Evolutionary conservation across 2,888 invertebrate genomes (phyloP).

Genomic region (Therioaphis trifolii): DNA sequence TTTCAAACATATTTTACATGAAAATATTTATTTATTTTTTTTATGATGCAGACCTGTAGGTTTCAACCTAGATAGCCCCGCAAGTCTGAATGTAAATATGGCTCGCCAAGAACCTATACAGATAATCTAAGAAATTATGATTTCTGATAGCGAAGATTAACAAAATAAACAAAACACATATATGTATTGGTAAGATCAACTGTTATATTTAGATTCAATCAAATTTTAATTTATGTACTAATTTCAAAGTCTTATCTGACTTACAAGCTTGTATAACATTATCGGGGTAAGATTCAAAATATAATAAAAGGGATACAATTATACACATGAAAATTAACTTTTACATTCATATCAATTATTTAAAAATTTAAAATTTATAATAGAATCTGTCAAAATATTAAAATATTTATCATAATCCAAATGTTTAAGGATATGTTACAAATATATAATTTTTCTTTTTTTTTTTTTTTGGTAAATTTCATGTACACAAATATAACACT

Average conservation of each 20-base stretch:
- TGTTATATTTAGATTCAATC: too few relatives aligned
- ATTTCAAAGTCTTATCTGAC: neutral
- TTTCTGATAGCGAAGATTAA: too few relatives aligned
- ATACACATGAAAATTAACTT: conserved; percentile 34
- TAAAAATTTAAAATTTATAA: neutral
- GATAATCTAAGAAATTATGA: too few relatives aligned
- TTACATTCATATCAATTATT: neutral
- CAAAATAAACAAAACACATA: too few relatives aligned
- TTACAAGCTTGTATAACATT: neutral
- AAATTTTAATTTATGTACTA: too few relatives aligned
- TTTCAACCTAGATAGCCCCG: too few relatives aligned
- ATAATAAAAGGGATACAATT: neutral
- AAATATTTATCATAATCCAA: neutral
- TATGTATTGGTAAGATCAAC: too few relatives aligned
- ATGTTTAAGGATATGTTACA: neutral
- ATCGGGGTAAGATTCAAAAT: neutral
- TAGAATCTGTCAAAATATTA: neutral
- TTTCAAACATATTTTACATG: too few relatives aligned
- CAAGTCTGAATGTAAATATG: too few relatives aligned
- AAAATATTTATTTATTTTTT: too few relatives aligned
- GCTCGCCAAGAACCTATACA: too few relatives aligned
- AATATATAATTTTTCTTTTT: neutral
- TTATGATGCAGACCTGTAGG: too few relatives aligned
- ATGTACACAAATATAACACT: conserved; percentile 22
- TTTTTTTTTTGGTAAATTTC: neutral